These are phyloP conservation scores for Phoebastria nigripes DNA, from an alignment of 2,797 vertebrate genomes.

Conservation along the genomic window DNA sequence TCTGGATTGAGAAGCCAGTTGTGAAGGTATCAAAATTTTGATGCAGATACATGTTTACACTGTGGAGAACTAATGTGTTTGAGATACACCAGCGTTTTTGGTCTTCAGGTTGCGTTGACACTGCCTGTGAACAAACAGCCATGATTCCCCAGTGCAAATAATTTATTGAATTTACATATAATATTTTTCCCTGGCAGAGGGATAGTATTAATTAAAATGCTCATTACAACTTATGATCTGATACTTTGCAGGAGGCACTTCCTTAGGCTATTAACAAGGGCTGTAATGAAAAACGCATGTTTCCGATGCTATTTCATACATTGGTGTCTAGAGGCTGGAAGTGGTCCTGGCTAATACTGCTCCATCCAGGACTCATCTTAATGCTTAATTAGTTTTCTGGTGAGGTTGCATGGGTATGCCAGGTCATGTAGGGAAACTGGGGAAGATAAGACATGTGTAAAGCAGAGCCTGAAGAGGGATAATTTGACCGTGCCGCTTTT, in stretches of 20 bases:
- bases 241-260: not conserved
- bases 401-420: not conserved
- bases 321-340: not conserved
- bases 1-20: not conserved
- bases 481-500: not conserved
- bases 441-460: not conserved
- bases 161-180: not conserved
- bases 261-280: conserved; percentile 9
- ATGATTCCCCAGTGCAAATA: not conserved
- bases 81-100: not conserved
- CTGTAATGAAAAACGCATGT: not conserved
- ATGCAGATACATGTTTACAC: not conserved
- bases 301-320: not conserved
- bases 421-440: not conserved
- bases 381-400: not conserved
- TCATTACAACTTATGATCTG: not conserved
- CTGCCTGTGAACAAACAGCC: not conserved
- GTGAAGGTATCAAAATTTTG: not conserved
- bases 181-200: not conserved
- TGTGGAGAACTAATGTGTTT: not conserved
- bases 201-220: conserved; percentile 26
- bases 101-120: not conserved
- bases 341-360: not conserved
- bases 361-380: not conserved
- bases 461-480: not conserved